Conservation (phyloP, 2,888 invertebrate species). For the Cyaniris semiargus region DNA sequence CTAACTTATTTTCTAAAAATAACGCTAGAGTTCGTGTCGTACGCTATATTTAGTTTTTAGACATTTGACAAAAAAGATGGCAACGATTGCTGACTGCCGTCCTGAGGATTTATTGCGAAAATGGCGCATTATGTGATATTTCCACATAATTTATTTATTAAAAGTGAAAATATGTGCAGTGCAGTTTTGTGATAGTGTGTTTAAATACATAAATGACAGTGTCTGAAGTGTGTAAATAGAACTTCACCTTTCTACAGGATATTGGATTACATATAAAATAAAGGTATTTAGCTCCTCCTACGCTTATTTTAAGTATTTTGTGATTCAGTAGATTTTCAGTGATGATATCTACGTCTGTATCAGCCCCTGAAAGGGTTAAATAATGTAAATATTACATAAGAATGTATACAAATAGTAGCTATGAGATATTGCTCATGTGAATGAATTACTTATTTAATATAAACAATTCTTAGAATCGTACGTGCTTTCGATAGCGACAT, state of each 20-base stretch:
- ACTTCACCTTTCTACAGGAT: slow-evolving; percentile 75
- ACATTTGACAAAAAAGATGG: slow-evolving; percentile 81
- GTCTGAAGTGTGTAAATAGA: slow-evolving; percentile 71
- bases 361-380: slow-evolving; percentile 23
- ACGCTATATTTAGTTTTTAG: slow-evolving; percentile 80
- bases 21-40: slow-evolving; percentile 79
- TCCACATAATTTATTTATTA: slow-evolving; percentile 72
- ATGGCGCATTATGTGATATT: slow-evolving; percentile 79
- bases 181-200: slow-evolving; percentile 75
- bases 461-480: slow-evolving; percentile 53
- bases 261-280: slow-evolving; percentile 79
- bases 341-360: slow-evolving; percentile 32
- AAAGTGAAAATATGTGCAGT: slow-evolving; percentile 77
- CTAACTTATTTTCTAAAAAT: slow-evolving; percentile 73
- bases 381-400: slow-evolving; percentile 67
- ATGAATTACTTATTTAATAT: slow-evolving; percentile 47
- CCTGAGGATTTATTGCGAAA: slow-evolving; percentile 76
- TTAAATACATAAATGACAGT: slow-evolving; percentile 72
- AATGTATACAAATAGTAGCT: slow-evolving; percentile 44
- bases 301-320: slow-evolving; percentile 53
- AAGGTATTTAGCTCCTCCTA: slow-evolving; percentile 76
- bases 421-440: slow-evolving; percentile 33
- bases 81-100: slow-evolving; percentile 78
- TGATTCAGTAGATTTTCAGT: slow-evolving; percentile 33
- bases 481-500: slow-evolving; percentile 46